Evolutionary conservation across 2,797 vertebrate species (phyloP), one percentile per base, ranked within the genome.

Genomic region (Sebastolobus alascanus): DNA sequence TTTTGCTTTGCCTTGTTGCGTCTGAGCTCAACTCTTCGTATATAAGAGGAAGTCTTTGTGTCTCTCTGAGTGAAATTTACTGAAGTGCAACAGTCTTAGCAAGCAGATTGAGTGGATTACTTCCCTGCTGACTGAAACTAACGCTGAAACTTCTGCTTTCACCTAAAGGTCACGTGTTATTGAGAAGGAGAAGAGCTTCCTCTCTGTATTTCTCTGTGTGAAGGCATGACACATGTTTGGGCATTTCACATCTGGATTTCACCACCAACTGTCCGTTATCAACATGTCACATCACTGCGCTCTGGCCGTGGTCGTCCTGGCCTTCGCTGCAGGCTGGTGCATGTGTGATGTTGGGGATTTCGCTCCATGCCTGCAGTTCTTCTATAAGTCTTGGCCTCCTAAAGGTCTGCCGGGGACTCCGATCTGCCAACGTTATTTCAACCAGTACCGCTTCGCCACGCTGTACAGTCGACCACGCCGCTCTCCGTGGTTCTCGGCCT

Each of bases 401-500:
- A 94, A 92, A 68, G 94, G 95, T 70, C 66, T 94, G 16, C 0
- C 2, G 0, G 94, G 94, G 6, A 93, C 92, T 2, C 89, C 89
- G 0, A 88, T 95, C 78, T 96, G 95, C 82, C 95, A 96, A 65
- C 93, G 89, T 3, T 95, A 84, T 6, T 0, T 3, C 8, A 93
- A 95, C 90, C 72, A 59, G 50, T 89, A 93, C 56, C 92, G 55
- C 27, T 96, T 94, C 4, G 95, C 94, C 73, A 86, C 95, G 0
- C 59, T 95, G 85, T 96, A 95, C 92, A 93, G 88, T 50, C 90
- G 92, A 2, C 20, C 64, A 0, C 87, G 88, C 0, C 94, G 94
- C 40, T 80, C 94, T 0, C 91, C 95, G 0, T 94, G 92, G 93
- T 93, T 94, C 75, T 96, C 95, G 0, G 95, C 89, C 0, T 95